phyloP scores from a whole-genome alignment of 1,140 invertebrate genomes.

The Drosophila sturtevanti region DNA sequence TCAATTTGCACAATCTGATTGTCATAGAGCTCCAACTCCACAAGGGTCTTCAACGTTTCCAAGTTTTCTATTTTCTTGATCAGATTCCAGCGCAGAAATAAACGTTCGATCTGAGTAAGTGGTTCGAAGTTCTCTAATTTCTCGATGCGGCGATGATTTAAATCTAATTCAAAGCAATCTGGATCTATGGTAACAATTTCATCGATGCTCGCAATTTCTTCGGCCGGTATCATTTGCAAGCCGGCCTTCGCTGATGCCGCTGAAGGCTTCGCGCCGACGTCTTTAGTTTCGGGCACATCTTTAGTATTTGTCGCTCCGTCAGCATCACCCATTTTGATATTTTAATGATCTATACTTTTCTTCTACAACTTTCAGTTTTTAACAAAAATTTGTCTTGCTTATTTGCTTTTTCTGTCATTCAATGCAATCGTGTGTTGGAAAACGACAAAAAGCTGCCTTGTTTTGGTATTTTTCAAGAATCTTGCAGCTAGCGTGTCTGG shows the following conservation, averaged over 20 bases:
- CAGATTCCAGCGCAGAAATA: conserved; percentile 95
- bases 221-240: conserved; percentile 61
- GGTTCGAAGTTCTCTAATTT: conserved; percentile 92
- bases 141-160: conserved; percentile 93
- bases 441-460: not conserved
- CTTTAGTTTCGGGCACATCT: conserved; percentile 13
- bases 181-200: conserved; percentile 78
- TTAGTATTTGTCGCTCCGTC: conserved; percentile 38
- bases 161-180: conserved; percentile 85
- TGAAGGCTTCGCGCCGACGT: conserved; percentile 34
- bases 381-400: conserved; percentile 11
- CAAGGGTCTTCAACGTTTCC: conserved; percentile 88
- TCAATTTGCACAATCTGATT: conserved; percentile 97
- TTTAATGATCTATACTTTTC: not conserved
- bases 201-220: conserved; percentile 62
- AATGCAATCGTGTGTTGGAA: not conserved
- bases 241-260: conserved; percentile 23
- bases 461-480: not conserved
- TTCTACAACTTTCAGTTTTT: conserved; percentile 23
- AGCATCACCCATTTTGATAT: conserved; percentile 61
- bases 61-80: conserved; percentile 97
- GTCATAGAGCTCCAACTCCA: conserved; percentile 97
- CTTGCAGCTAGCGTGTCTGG: not conserved
- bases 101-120: conserved; percentile 88
- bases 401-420: not conserved